Evolutionary conservation across 2,113 vertebrate genomes (phyloP).

Genomic region (Rattus norvegicus): DNA sequence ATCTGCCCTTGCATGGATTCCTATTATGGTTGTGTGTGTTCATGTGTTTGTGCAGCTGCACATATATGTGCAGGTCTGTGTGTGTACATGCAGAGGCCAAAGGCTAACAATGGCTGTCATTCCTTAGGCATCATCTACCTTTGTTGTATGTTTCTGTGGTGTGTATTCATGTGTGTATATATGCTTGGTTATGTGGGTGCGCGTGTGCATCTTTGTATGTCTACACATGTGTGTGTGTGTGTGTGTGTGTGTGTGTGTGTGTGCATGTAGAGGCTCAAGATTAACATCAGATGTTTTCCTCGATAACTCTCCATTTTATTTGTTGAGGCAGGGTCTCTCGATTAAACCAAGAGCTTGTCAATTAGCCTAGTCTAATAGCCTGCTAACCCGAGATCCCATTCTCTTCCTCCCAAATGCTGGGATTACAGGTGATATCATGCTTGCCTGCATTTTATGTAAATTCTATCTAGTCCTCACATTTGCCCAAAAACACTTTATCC

Average conservation of each 20-base stretch:
- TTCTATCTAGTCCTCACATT: not conserved
- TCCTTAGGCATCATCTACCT: not conserved
- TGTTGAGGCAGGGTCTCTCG: not conserved
- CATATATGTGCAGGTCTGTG: not conserved
- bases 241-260: not conserved
- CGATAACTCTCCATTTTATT: not conserved
- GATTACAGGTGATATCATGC: not conserved
- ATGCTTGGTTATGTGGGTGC: not conserved
- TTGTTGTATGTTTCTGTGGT: not conserved
- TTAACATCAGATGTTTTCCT: not conserved
- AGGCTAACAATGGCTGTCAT: too few species aligned
- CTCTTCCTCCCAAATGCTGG: not conserved
- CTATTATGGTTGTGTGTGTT: not conserved
- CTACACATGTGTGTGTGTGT: not conserved
- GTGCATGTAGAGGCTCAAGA: not conserved
- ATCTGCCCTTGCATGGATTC: slow-evolving; percentile 50
- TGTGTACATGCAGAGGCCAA: not conserved
- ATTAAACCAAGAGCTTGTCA: too few species aligned
- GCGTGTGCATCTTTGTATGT: too few species aligned
- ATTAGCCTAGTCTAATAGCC: not conserved
- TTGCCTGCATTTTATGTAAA: not conserved
- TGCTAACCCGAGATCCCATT: not conserved
- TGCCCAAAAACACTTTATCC: not conserved
- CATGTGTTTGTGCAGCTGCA: not conserved
- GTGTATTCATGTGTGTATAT: not conserved